Conservation (phyloP, 2,113 vertebrate genomes). For the Montifringilla adamsi region DNA sequence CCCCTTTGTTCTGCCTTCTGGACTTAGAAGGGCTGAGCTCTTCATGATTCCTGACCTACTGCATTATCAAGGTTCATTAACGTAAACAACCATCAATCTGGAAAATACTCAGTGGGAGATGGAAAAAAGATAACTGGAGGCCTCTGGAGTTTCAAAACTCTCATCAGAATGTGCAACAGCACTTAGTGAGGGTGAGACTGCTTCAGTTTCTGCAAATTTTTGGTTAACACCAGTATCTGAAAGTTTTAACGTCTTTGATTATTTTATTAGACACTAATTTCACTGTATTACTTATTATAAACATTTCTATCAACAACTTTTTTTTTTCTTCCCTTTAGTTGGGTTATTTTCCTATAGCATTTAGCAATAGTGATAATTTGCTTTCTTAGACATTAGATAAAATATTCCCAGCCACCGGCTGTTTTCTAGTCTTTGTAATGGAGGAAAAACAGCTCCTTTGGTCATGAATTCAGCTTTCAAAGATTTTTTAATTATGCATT, state of each 20-base stretch:
- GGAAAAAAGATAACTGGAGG: background rate
- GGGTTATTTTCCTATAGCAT: background rate
- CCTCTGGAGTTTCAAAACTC: background rate
- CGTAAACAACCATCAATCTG: accelerated
- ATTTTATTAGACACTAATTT: background rate
- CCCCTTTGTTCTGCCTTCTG: background rate
- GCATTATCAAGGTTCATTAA: background rate
- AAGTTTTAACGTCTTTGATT: background rate
- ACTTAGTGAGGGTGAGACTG: accelerated
- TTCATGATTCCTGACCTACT: background rate
- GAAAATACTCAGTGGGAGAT: background rate
- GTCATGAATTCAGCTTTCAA: background rate
- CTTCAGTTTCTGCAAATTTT: background rate
- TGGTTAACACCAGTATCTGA: background rate
- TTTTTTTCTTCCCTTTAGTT: background rate
- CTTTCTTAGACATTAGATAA: background rate
- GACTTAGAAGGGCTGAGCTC: background rate
- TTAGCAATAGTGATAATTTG: background rate
- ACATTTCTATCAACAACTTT: accelerated
- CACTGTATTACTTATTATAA: background rate
- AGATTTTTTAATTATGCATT: background rate
- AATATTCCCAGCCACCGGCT: accelerated
- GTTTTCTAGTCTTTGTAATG: background rate
- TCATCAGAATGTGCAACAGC: background rate
- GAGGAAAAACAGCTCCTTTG: background rate